These are phyloP conservation scores for Drosophila neocordata DNA, from an alignment of 1,140 invertebrate species.

Conservation along the genomic window DNA sequence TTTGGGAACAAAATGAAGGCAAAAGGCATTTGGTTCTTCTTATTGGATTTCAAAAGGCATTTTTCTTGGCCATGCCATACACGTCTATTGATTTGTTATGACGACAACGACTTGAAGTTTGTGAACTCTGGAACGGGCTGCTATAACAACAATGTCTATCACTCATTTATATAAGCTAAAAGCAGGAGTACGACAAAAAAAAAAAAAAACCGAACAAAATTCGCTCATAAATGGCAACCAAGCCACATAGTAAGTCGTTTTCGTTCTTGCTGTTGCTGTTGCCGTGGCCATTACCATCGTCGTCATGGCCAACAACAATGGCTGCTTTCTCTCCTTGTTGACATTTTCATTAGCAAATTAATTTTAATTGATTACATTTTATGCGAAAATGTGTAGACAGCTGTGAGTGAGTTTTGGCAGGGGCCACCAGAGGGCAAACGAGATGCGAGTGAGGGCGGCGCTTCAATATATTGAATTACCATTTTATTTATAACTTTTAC, in stretches of 20 bases:
- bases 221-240: slow-evolving; percentile 50
- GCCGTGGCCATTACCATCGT: neutral
- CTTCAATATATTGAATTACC: slow-evolving; percentile 66
- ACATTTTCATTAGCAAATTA: slow-evolving; percentile 75
- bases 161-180: slow-evolving; percentile 56
- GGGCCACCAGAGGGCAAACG: neutral
- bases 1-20: slow-evolving; percentile 11
- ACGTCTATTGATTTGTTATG: slow-evolving; percentile 72
- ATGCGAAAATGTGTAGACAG: slow-evolving; percentile 61
- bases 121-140: slow-evolving; percentile 20
- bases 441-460: neutral
- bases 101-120: slow-evolving; percentile 32
- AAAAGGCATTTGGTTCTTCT: slow-evolving; percentile 33
- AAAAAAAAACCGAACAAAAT: slow-evolving; percentile 18
- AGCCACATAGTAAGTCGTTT: slow-evolving; percentile 46
- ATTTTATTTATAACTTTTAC: slow-evolving; percentile 60
- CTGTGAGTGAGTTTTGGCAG: slow-evolving; percentile 9
- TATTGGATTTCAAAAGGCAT: slow-evolving; percentile 70
- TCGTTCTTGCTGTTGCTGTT: slow-evolving; percentile 15
- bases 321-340: slow-evolving; percentile 49
- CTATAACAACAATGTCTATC: slow-evolving; percentile 71
- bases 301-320: slow-evolving; percentile 18
- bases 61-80: slow-evolving; percentile 45
- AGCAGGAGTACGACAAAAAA: slow-evolving; percentile 17
- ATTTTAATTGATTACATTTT: slow-evolving; percentile 76